phyloP scores from a whole-genome alignment of 2,888 invertebrate genomes.

The Drosophila vallismaia region DNA sequence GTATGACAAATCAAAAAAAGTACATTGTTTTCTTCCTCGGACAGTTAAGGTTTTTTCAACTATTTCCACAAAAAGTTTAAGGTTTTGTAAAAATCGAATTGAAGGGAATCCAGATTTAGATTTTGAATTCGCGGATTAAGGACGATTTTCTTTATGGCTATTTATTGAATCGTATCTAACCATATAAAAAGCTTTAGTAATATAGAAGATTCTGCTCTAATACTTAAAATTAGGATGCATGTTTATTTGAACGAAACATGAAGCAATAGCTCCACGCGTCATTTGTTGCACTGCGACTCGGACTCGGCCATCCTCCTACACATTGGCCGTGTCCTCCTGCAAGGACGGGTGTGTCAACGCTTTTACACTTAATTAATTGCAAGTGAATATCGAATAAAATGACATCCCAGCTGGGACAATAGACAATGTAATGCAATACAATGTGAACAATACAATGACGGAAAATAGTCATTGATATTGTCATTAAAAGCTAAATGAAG shows the following conservation, averaged over 20 bases:
- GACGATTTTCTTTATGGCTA: too few species aligned
- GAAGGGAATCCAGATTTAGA: too few species aligned
- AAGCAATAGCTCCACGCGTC: slow-evolving; percentile 61
- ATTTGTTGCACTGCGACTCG: slow-evolving; percentile 47
- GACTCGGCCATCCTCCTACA: not conserved
- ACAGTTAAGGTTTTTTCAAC: too few species aligned
- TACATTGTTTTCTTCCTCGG: too few species aligned
- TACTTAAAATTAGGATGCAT: slow-evolving; percentile 40
- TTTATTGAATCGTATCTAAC: too few species aligned
- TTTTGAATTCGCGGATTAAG: too few species aligned
- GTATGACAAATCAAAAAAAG: too few species aligned
- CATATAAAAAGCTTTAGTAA: not conserved
- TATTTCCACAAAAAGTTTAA: too few species aligned
- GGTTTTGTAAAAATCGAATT: too few species aligned
- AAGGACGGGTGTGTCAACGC: slow-evolving; percentile 49
- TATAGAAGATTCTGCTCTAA: slow-evolving; percentile 12
- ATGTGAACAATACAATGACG: slow-evolving; percentile 45
- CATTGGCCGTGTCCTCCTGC: slow-evolving; percentile 8
- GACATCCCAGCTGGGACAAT: slow-evolving; percentile 65
- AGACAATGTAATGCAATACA: slow-evolving; percentile 61
- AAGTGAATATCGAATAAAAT: slow-evolving; percentile 76
- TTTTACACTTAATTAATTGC: slow-evolving; percentile 77
- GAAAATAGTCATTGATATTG: slow-evolving; percentile 76
- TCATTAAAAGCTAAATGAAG: slow-evolving; percentile 75
- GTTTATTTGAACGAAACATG: slow-evolving; percentile 58